These are phyloP conservation scores for Sepioteuthis lessoniana DNA, from an alignment of 2,888 invertebrate species.

Conservation along the genomic window DNA sequence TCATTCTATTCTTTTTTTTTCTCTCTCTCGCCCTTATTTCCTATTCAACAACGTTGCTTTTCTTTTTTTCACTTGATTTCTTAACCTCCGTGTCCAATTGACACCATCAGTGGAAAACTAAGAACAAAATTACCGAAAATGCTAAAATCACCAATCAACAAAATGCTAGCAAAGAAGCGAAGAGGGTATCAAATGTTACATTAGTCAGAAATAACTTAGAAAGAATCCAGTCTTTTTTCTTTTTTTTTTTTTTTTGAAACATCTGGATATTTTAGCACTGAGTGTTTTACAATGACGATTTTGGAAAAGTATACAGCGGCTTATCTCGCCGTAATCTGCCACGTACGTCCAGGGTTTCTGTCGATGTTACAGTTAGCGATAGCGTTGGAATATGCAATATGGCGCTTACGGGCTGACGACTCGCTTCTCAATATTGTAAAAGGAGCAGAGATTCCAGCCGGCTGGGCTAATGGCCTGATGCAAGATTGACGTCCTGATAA, in stretches of 20 bases:
- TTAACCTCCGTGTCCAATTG: background rate
- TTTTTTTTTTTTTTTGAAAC: background rate
- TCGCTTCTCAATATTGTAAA: background rate
- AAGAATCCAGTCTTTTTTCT: background rate
- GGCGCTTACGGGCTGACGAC: background rate
- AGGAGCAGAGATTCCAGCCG: slow-evolving; percentile 2
- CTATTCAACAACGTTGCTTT: background rate
- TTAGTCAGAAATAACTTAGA: slow-evolving; percentile 9
- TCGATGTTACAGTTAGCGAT: background rate
- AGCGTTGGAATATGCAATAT: background rate
- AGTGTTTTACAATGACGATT: slow-evolving; percentile 23
- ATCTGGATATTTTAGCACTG: slow-evolving; percentile 33
- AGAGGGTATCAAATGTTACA: background rate
- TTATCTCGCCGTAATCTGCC: background rate
- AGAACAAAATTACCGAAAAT: background rate
- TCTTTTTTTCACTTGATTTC: background rate
- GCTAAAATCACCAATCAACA: background rate
- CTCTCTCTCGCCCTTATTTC: background rate
- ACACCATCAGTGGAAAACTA: background rate
- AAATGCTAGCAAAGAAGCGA: background rate
- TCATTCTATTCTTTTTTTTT: too few species aligned
- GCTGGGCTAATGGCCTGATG: slow-evolving; percentile 1
- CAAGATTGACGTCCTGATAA: background rate
- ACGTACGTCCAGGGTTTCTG: slow-evolving; percentile 23
- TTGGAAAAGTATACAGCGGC: background rate